Evolutionary conservation across 2,888 invertebrate genomes (phyloP).

Genomic region (Hecatera dysodea): DNA sequence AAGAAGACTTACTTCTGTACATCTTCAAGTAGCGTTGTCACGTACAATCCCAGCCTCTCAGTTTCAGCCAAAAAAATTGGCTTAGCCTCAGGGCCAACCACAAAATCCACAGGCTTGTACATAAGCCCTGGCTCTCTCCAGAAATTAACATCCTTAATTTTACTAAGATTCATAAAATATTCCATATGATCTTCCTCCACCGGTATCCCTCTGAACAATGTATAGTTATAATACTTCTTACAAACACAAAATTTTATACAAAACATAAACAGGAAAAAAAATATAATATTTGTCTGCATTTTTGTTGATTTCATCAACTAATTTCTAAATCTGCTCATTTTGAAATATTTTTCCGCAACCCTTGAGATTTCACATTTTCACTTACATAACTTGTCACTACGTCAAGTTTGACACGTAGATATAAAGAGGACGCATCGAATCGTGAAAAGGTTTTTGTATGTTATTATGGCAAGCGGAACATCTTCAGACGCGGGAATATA

Average conservation of each 20-base stretch:
- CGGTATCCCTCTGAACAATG: conserved; percentile 79
- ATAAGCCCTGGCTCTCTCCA: conserved; percentile 78
- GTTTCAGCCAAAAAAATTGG: conserved; percentile 69
- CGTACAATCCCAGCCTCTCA: conserved; percentile 66
- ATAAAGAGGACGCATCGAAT: neutral
- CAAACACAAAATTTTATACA: conserved; percentile 46
- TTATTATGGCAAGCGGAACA: neutral
- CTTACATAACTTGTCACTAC: conserved; percentile 30
- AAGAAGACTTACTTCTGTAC: conserved; percentile 76
- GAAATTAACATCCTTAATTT: conserved; percentile 71
- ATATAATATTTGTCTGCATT: conserved; percentile 43
- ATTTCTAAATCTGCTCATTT: conserved; percentile 23
- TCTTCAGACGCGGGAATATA: neutral
- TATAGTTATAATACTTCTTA: conserved; percentile 74
- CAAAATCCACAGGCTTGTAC: conserved; percentile 77
- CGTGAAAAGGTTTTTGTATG: neutral
- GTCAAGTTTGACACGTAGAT: neutral
- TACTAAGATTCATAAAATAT: conserved; percentile 73
- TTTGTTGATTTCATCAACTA: conserved; percentile 23
- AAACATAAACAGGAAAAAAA: conserved; percentile 18
- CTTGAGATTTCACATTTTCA: conserved; percentile 53
- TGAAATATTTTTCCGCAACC: conserved; percentile 34
- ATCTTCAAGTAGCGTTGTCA: conserved; percentile 76
- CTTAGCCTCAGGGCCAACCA: conserved; percentile 73
- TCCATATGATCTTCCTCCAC: conserved; percentile 70